Percentiles rank a stretch among this genome's conserved stretches.
phyloP scores from a whole-genome alignment of 2,888 invertebrate species.

The Tigriopus californicus region DNA sequence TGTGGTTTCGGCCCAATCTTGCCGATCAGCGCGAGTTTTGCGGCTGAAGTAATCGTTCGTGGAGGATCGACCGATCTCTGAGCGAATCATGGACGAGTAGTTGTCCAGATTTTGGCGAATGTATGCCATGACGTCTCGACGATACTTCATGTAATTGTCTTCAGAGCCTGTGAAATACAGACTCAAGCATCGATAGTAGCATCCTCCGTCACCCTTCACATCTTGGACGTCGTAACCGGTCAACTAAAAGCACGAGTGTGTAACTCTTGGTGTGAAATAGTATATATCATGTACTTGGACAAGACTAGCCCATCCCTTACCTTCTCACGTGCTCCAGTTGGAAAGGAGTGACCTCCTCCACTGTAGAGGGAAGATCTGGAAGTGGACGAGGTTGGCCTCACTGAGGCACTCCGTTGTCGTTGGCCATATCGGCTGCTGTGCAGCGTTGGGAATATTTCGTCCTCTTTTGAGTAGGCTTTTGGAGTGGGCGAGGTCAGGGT shows the following conservation, averaged over 20 bases:
- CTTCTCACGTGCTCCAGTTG: neutral
- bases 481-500: too few species aligned
- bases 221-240: slow-evolving; percentile 2
- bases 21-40: slow-evolving; percentile 7
- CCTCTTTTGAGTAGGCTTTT: too few species aligned
- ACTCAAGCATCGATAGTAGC: slow-evolving; percentile 10
- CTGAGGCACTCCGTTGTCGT: too few species aligned
- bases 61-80: slow-evolving; percentile 2
- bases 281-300: too few species aligned
- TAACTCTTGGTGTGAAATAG: too few species aligned
- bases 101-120: slow-evolving; percentile 5
- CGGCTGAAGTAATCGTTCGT: slow-evolving; percentile 3
- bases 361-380: too few species aligned
- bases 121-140: slow-evolving; percentile 7
- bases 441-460: too few species aligned
- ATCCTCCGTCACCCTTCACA: slow-evolving; percentile 8
- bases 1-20: slow-evolving; percentile 9
- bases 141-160: slow-evolving; percentile 5
- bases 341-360: neutral
- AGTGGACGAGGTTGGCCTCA: too few species aligned
- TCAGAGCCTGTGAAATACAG: slow-evolving; percentile 7
- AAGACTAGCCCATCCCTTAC: too few species aligned
- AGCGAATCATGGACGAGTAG: slow-evolving; percentile 10
- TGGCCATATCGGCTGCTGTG: too few species aligned
- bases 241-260: neutral